phyloP scores from a whole-genome alignment of 1,140 invertebrate species.

The Pinna nobilis region DNA sequence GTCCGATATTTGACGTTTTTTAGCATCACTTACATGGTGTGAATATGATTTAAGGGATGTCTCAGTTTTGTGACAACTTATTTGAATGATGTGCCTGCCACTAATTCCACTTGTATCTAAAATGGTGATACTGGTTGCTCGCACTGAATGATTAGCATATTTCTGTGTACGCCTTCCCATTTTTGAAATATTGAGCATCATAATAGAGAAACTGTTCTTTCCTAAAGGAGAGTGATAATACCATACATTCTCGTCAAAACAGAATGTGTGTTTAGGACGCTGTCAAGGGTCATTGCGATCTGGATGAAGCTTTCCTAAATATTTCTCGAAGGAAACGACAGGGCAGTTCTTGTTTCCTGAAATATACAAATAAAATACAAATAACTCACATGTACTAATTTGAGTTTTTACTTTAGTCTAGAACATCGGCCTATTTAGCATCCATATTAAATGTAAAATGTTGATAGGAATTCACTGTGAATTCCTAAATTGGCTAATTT shows the following conservation, averaged over 20 bases:
- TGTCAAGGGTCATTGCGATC: constrained; percentile 30
- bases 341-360: constrained; percentile 32
- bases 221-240: constrained; percentile 14
- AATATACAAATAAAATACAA: too few species aligned
- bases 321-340: constrained; percentile 19
- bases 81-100: constrained; percentile 10
- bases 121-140: constrained; percentile 17
- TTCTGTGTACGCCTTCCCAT: constrained; percentile 10
- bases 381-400: too few species aligned
- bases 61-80: constrained; percentile 12
- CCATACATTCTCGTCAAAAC: constrained; percentile 11
- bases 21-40: constrained; percentile 5
- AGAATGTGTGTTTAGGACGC: constrained; percentile 11
- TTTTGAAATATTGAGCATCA: constrained; percentile 24
- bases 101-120: constrained; percentile 13
- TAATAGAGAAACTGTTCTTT: constrained; percentile 15
- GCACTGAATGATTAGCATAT: constrained; percentile 32
- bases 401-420: too few species aligned
- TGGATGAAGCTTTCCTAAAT: constrained; percentile 37
- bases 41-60: constrained; percentile 16
- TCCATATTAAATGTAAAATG: too few species aligned
- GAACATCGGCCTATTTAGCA: too few species aligned
- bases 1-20: constrained; percentile 24
- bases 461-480: too few species aligned
- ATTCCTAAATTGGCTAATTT: too few species aligned